Evolutionary conservation across 2,113 vertebrate species (phyloP).

Genomic region (Coptodon rendalli): DNA sequence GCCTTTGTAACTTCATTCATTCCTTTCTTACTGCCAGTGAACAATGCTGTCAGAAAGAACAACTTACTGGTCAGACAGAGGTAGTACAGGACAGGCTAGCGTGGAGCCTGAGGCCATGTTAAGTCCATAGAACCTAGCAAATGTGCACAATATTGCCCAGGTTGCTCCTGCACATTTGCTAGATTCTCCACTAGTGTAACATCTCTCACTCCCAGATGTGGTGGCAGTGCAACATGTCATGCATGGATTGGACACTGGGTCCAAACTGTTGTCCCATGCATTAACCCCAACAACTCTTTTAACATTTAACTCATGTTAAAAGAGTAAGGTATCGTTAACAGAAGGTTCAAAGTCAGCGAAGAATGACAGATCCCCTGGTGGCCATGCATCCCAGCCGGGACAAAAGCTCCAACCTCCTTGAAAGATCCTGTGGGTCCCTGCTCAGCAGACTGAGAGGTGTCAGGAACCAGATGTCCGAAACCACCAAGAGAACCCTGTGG

Average conservation of each 20-base stretch:
- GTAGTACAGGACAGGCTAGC: background rate
- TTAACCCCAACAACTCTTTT: background rate
- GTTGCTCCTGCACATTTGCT: background rate
- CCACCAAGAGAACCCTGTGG: background rate
- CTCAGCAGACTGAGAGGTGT: background rate
- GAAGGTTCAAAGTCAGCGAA: background rate
- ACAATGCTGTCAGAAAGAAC: background rate
- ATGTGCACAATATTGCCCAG: background rate
- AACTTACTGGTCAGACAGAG: background rate
- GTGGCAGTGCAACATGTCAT: background rate
- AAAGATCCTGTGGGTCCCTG: background rate
- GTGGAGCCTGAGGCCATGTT: background rate
- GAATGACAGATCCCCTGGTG: background rate
- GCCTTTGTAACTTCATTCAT: background rate
- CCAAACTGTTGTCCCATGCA: background rate
- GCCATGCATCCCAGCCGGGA: background rate
- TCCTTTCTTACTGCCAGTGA: background rate
- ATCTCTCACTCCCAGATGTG: background rate
- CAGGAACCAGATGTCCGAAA: accelerated
- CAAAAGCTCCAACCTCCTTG: background rate
- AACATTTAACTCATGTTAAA: background rate
- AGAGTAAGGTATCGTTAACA: accelerated
- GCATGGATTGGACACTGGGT: background rate
- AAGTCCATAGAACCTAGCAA: background rate
- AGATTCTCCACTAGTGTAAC: background rate